Conservation (phyloP, 2,888 invertebrate species). For the Bursaphelenchus okinawaensis region DNA sequence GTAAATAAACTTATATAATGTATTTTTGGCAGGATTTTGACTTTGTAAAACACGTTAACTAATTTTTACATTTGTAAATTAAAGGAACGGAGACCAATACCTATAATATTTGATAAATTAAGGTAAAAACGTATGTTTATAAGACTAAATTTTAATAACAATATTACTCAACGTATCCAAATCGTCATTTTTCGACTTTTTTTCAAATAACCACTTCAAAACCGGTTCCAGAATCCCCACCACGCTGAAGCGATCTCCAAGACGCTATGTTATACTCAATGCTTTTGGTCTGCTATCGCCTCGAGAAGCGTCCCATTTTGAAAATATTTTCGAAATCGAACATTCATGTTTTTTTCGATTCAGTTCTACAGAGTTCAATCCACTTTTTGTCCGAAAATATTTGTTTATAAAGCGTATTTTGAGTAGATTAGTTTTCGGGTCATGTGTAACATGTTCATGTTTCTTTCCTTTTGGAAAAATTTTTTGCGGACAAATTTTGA, state of each 20-base stretch:
- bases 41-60: no score
- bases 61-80: no score
- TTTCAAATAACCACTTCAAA: background rate
- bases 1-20: no score
- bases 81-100: no score
- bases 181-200: background rate
- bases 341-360: background rate
- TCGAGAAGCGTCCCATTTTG: background rate
- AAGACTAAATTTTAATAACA: background rate
- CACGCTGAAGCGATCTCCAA: background rate
- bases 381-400: background rate
- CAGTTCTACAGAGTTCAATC: background rate
- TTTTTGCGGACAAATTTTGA: no score
- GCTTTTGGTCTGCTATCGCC: background rate
- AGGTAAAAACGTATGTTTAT: no score
- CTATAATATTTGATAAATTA: background rate
- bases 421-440: no score
- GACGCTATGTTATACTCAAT: background rate
- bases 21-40: no score
- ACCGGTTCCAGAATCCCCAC: background rate
- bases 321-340: background rate
- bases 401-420: background rate
- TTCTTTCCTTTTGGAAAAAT: no score
- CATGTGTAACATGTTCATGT: no score
- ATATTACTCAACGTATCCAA: constrained; percentile 7